Evolutionary conservation across 2,888 invertebrate species (phyloP), one percentile per base, ranked within the genome.

Genomic region (Flexamia atlantica): DNA sequence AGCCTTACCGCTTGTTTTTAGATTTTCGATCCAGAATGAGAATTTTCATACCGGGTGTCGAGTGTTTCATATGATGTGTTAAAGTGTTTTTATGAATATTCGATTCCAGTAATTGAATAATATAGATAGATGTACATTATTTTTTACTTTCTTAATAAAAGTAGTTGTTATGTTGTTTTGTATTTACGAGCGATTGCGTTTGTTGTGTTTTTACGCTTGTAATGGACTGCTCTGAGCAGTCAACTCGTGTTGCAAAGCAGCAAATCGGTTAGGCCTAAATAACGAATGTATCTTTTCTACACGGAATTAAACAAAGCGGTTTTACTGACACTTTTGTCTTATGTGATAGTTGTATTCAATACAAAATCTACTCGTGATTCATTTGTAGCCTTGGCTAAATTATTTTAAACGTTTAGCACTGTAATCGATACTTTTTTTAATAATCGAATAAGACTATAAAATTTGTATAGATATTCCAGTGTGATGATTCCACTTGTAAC

Each of bases 281-380:
- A 84, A 82, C 84, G 36, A 84, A 81, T 85, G 86, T 87, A 87
- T 86, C 87, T 87, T 87, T 87, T 87, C 86, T 87, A 87, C 86
- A 87, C 85, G 81, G 64, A 84, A 83, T 83, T 84, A 85, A 87
- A 86, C 85, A 86, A 85, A 85, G 87, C 85, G 86, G 85, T 86
- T 87, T 87, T 87, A 87, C 87, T 86, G 87, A 82, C 74, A 57
- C 64, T 42, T 83, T 84, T 84, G 79, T 82, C 84, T 87, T 87
- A 88, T 88, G 88, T 88, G 88, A 88, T 88, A 88, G 87, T 86
- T 87, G 87, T 88, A 88, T 87, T 87, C 87, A 88, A 87, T 88
- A 87, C 88, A 87, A 87, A 87, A 87, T 87, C 87, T 88, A 87
- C 86, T 87, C 87, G 87, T 88, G 86, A 88, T 88, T 88, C 87